A percentile compares a stretch with the other conserved stretches of the same genome.
phyloP scores from a whole-genome alignment of 2,888 invertebrate species.

The Cheilosia impressa region DNA sequence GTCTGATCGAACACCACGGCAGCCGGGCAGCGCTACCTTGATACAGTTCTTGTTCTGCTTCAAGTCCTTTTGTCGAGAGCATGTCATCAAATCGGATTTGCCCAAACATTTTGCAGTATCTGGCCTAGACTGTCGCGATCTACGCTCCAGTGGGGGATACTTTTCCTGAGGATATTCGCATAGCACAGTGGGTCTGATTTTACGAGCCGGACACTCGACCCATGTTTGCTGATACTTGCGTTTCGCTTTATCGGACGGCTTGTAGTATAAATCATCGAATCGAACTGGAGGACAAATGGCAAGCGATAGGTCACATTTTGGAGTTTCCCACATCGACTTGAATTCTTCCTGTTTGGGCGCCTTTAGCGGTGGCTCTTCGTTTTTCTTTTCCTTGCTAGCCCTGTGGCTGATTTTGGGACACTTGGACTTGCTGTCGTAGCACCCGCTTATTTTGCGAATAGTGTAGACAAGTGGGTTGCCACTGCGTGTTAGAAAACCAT shows the following conservation, averaged over 20 bases:
- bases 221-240: conserved; percentile 81
- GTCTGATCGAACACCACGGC: conserved; percentile 47
- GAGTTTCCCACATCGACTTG: conserved; percentile 65
- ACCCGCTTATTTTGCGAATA: conserved; percentile 9
- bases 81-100: not conserved
- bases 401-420: conserved; percentile 30
- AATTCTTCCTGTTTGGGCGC: conserved; percentile 26
- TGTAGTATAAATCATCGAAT: conserved; percentile 80
- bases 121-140: not conserved
- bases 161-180: conserved; percentile 74
- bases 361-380: conserved; percentile 47
- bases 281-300: conserved; percentile 76
- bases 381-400: conserved; percentile 34
- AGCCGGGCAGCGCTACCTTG: conserved; percentile 68
- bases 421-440: not conserved
- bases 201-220: conserved; percentile 79
- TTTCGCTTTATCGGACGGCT: conserved; percentile 79
- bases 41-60: conserved; percentile 69
- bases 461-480: not conserved
- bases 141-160: conserved; percentile 45
- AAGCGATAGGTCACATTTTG: conserved; percentile 73
- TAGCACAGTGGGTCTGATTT: conserved; percentile 77
- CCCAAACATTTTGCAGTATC: conserved; percentile 49
- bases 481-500: not conserved
- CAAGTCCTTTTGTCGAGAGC: not conserved